Evolutionary conservation across 2,888 invertebrate genomes (phyloP).

Genomic region (Julus scanicus): DNA sequence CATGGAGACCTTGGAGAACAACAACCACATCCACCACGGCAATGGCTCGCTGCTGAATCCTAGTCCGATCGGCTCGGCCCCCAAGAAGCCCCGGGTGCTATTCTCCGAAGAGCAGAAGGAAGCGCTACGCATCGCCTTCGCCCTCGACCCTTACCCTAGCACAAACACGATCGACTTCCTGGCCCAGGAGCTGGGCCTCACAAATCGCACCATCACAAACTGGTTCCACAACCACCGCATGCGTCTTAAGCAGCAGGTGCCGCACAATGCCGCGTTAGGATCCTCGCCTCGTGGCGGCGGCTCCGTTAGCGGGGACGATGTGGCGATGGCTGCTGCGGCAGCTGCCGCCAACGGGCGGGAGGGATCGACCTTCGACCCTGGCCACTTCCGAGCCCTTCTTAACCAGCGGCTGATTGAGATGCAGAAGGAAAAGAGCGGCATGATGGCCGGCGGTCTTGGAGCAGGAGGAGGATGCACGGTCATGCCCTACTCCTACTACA

Average conservation of each 20-base stretch:
- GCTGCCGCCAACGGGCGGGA: constrained; percentile 59
- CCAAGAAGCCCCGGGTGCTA: constrained; percentile 90
- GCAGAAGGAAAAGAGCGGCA: constrained; percentile 80
- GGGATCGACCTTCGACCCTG: constrained; percentile 78
- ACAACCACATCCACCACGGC: constrained; percentile 74
- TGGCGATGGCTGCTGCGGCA: constrained; percentile 63
- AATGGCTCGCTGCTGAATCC: constrained; percentile 71
- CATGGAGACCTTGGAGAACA: constrained; percentile 68
- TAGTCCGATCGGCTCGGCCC: constrained; percentile 71
- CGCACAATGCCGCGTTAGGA: constrained; percentile 52
- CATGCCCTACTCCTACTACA: constrained; percentile 69
- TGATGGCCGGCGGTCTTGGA: constrained; percentile 69
- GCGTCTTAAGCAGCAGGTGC: constrained; percentile 87
- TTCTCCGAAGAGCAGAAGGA: constrained; percentile 99
- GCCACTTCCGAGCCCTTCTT: constrained; percentile 87
- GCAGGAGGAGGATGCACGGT: constrained; percentile 57
- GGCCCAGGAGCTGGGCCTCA: constrained; percentile 88
- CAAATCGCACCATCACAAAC: constrained; percentile 96
- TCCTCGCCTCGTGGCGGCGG: constrained; percentile 69
- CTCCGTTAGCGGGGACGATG: constrained; percentile 16
- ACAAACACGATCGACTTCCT: constrained; percentile 96
- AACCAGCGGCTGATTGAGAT: constrained; percentile 89
- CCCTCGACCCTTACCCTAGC: constrained; percentile 96
- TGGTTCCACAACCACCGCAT: constrained; percentile 99
- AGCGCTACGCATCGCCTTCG: constrained; percentile 91